Percentiles rank a stretch among this genome's conserved stretches.
Evolutionary conservation across 2,888 invertebrate species (phyloP).

Genomic region (Halictus quadricinctus): DNA sequence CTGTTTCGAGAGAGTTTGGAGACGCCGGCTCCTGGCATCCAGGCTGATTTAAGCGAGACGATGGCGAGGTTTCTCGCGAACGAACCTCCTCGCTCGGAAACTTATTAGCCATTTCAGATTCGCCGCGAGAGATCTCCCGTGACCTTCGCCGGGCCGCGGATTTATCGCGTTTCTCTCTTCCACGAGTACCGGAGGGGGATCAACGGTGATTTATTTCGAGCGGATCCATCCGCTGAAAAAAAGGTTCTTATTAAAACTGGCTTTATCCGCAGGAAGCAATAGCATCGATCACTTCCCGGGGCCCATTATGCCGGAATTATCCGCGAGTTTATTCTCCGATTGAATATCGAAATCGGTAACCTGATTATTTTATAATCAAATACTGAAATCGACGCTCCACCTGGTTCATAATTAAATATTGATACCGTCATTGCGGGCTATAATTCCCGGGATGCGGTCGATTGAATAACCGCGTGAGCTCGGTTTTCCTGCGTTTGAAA

Average conservation of each 20-base stretch:
- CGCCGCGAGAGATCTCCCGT: conserved; percentile 24
- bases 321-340: background rate
- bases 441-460: background rate
- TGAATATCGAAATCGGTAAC: background rate
- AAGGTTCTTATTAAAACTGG: background rate
- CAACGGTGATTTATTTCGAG: conserved; percentile 45
- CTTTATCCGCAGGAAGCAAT: background rate
- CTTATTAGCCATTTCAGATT: conserved; percentile 54
- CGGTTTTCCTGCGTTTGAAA: background rate
- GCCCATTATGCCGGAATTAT: background rate
- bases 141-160: conserved; percentile 25
- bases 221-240: background rate
- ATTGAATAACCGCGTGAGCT: background rate
- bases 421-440: background rate
- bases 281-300: background rate
- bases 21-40: background rate
- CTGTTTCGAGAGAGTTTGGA: conserved; percentile 3
- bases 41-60: conserved; percentile 27
- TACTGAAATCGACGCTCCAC: background rate
- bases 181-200: conserved; percentile 12
- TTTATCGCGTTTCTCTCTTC: conserved; percentile 29
- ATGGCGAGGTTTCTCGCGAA: conserved; percentile 24
- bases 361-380: background rate
- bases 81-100: conserved; percentile 30
- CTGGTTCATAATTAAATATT: background rate